Evolutionary conservation across 2,888 invertebrate species (phyloP), one percentile per base, ranked within the genome.

Genomic region (Dicranocentrus wangi): DNA sequence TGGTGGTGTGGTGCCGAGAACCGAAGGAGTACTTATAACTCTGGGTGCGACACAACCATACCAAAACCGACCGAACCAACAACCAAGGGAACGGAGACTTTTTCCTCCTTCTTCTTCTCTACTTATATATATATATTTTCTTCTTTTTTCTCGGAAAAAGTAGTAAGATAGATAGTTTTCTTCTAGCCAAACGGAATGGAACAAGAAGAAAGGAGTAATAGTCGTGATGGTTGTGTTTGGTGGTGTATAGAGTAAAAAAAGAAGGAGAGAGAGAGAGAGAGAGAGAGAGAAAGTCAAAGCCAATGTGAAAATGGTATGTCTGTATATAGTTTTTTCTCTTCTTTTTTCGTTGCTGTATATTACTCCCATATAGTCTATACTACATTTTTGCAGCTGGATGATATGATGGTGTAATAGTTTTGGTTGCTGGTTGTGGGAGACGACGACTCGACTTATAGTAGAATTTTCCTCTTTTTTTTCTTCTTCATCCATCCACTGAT

Each of bases 391-490:
- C 39, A 19, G n/a, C 17, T 19, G 19, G 39, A 32, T 42, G 42
- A n/a, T n/a, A n/a, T n/a, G n/a, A n/a, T n/a, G n/a, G n/a, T n/a
- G n/a, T n/a, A n/a, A n/a, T n/a, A n/a, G n/a, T n/a, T n/a, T n/a
- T n/a, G n/a, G n/a, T n/a, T n/a, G n/a, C n/a, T n/a, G 63, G 63
- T 55, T 21, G 15, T 27, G 2, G 61, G 28, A 63, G 28, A 63
- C 25, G 27, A 5, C 17, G 27, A 13, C 17, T 17, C 3, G 42
- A 15, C 23, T 43, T 65, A 19, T 43, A 65, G n/a, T n/a, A 65
- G 42, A 42, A 43, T 47, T 70, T 39, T 70, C 47, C 68, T 53
- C n/a, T n/a, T n/a, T n/a, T n/a, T n/a, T n/a, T n/a, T n/a, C n/a
- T n/a, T n/a, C n/a, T n/a, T n/a, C n/a, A n/a, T n/a, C n/a, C 32